Evolutionary conservation across 1,140 invertebrate genomes (phyloP).

Genomic region (Sarcophaga bullata): DNA sequence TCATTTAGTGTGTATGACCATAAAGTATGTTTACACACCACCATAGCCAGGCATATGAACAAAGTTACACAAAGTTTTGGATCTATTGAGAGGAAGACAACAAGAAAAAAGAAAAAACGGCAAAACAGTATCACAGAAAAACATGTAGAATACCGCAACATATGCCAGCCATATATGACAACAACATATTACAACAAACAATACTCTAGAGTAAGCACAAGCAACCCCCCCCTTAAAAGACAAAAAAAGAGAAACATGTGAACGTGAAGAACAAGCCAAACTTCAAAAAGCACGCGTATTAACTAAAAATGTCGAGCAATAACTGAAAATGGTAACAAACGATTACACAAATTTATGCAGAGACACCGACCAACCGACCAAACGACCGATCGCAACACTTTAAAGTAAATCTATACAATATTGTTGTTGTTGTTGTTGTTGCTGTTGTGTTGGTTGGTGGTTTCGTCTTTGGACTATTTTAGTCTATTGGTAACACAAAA

Average conservation of each 20-base stretch:
- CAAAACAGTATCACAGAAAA: not conserved
- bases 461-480: not conserved
- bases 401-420: slow-evolving; percentile 60
- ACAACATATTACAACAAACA: slow-evolving; percentile 39
- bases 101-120: not conserved
- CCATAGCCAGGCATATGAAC: not conserved
- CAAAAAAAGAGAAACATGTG: not conserved
- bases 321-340: slow-evolving; percentile 63
- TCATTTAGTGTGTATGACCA: not conserved
- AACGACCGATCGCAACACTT: slow-evolving; percentile 56
- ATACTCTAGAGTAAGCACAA: slow-evolving; percentile 28
- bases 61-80: not conserved
- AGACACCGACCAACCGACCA: slow-evolving; percentile 12
- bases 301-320: slow-evolving; percentile 38
- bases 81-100: no score
- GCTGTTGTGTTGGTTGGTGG: not conserved
- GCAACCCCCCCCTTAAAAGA: not conserved
- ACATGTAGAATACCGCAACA: slow-evolving; percentile 24
- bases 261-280: slow-evolving; percentile 3
- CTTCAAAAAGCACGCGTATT: slow-evolving; percentile 40
- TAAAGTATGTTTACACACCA: not conserved
- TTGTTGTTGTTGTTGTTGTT: not conserved
- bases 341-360: slow-evolving; percentile 65
- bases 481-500: slow-evolving; percentile 20
- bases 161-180: slow-evolving; percentile 3